Evolutionary conservation across 2,888 invertebrate genomes (phyloP).

Genomic region (Limnephilus auricula): DNA sequence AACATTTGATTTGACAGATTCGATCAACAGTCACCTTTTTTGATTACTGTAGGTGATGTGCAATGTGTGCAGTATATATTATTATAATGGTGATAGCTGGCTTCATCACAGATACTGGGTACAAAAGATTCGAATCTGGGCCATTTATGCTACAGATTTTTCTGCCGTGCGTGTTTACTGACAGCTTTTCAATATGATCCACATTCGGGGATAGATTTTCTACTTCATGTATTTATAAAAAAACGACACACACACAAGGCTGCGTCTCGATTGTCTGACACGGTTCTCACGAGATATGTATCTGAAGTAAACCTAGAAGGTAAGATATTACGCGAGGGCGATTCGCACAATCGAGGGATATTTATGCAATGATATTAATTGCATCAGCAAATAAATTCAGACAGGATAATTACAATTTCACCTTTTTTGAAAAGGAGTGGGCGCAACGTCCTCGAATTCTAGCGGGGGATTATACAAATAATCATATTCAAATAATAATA

Average conservation of each 20-base stretch:
- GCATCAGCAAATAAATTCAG: conserved; percentile 14
- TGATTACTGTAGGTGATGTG: background rate
- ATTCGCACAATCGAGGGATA: conserved; percentile 10
- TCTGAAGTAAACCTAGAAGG: background rate
- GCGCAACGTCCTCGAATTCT: conserved; percentile 12
- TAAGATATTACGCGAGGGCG: background rate
- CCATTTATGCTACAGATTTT: background rate
- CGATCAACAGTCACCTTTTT: background rate
- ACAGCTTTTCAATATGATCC: background rate
- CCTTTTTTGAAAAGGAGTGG: background rate
- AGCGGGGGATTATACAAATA: conserved; percentile 29
- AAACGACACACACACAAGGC: background rate
- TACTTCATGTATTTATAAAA: background rate
- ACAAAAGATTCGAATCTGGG: background rate
- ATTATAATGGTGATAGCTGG: background rate
- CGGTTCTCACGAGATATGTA: conserved; percentile 37
- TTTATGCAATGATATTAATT: conserved; percentile 43
- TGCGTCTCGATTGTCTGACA: conserved; percentile 12
- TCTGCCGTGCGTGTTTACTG: background rate
- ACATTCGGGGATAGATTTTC: background rate
- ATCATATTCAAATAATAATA: background rate
- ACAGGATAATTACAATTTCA: conserved; percentile 12
- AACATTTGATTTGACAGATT: background rate
- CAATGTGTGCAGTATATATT: background rate
- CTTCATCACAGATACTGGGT: background rate